A percentile compares a stretch with the other conserved stretches of the same genome.
Evolutionary conservation across 2,113 vertebrate species (phyloP).

Genomic region (Leuciscus idus): DNA sequence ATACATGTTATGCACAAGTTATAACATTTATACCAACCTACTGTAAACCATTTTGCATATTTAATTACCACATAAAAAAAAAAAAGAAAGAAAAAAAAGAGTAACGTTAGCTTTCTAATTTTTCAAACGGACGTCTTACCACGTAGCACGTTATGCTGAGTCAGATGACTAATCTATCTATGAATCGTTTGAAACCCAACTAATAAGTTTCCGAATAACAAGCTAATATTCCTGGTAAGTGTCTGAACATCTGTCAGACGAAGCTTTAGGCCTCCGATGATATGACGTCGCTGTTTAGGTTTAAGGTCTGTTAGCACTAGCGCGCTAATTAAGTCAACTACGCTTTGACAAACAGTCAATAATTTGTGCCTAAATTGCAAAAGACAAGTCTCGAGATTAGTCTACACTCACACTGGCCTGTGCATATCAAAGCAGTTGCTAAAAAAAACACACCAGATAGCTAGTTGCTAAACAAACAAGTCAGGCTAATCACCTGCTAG

Average conservation of each 20-base stretch:
- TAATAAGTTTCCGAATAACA: not conserved
- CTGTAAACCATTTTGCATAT: not conserved
- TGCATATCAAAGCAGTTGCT: not conserved
- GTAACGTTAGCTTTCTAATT: not conserved
- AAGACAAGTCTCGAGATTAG: not conserved
- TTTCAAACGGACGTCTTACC: slow-evolving; percentile 6
- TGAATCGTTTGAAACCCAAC: not conserved
- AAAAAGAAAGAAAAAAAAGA: no score
- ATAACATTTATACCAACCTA: not conserved
- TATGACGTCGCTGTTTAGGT: slow-evolving; percentile 4
- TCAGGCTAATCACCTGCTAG: slow-evolving; percentile 37
- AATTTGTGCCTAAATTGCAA: slow-evolving; percentile 20
- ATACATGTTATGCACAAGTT: not conserved
- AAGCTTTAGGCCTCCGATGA: slow-evolving; percentile 36
- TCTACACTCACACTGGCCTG: not conserved
- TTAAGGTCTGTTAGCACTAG: slow-evolving; percentile 11
- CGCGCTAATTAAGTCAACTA: slow-evolving; percentile 30
- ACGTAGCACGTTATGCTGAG: not conserved
- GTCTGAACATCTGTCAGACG: slow-evolving; percentile 32
- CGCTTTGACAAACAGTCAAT: not conserved
- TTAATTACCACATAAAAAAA: not conserved
- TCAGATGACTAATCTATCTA: not conserved
- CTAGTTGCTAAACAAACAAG: slow-evolving; percentile 31
- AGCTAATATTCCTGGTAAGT: not conserved
- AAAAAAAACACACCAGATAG: slow-evolving; percentile 14